Evolutionary conservation across 2,888 invertebrate genomes (phyloP), one percentile per base, ranked within the genome.

Genomic region (Hemithea aestivaria): DNA sequence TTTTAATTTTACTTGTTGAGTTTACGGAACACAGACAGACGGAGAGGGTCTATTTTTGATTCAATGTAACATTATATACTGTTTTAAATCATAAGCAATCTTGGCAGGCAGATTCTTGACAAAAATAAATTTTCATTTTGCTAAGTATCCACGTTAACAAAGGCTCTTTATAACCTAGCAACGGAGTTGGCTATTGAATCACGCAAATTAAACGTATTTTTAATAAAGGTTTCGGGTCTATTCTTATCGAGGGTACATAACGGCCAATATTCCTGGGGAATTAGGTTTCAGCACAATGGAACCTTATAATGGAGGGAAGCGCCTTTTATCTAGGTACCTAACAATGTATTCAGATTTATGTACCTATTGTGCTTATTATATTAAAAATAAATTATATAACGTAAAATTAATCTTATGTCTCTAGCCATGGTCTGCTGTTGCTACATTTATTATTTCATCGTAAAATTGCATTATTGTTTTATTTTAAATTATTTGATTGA

Each of bases 151-250:
- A 20, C 5, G 28, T 23, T 26, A 35, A 36, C 36, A 41, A 41
- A 32, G 32, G 32, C 33, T 36, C 29, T 33, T 36, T 29, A 20
- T 29, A 33, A 16, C 33, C 35, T 41, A 41, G 41, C 41, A 33
- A 41, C 36, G 36, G 11, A 12, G 27, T 27, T 29, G 27, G 39
- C 35, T 39, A 40, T 40, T 36, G 36, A 39, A 41, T 34, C 35
- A 39, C 29, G 25, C 24, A 42, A 41, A 46, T 42, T 46, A 39
- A 29, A 32, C 24, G 31, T 40, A 40, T 35, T 40, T 37, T 40
- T 37, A 32, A 35, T 31, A 45, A 40, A 27, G 28, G 40, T 35
- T 40, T 29, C 16, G 23, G 27, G 33, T 20, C 33, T 27, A 36
- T 42, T 43, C 27, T 26, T 35, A 40, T 37, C 31, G 9, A 31